A percentile compares a stretch with the other conserved stretches of the same genome.
Evolutionary conservation across 2,797 vertebrate genomes (phyloP).

Genomic region (Aeoliscus strigatus): DNA sequence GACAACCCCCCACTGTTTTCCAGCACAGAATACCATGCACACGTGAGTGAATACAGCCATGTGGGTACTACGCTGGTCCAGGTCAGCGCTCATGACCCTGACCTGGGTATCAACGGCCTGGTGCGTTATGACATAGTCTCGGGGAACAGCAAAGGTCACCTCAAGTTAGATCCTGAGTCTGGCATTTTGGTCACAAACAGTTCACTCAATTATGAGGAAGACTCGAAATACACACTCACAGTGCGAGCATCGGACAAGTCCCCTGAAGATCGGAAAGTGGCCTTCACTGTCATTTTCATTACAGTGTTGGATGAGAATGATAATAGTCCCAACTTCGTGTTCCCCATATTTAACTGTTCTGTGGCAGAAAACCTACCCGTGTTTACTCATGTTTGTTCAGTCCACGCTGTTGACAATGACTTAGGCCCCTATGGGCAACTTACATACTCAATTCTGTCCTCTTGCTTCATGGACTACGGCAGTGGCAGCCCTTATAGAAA

Average conservation of each 20-base stretch:
- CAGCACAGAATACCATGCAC: conserved; percentile 72
- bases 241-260: conserved; percentile 79
- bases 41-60: conserved; percentile 78
- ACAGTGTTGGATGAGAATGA: conserved; percentile 89
- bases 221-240: conserved; percentile 75
- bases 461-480: conserved; percentile 75
- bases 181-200: conserved; percentile 77
- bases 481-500: conserved; percentile 65
- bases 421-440: conserved; percentile 81
- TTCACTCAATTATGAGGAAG: conserved; percentile 84
- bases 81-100: conserved; percentile 79
- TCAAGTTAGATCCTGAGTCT: conserved; percentile 75
- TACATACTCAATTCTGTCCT: conserved; percentile 83
- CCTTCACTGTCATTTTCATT: conserved; percentile 79
- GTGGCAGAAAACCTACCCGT: conserved; percentile 83
- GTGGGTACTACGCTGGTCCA: conserved; percentile 71
- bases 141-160: conserved; percentile 79
- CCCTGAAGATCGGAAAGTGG: conserved; percentile 62
- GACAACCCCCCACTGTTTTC: conserved; percentile 84
- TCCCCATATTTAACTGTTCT: conserved; percentile 77
- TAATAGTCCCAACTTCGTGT: conserved; percentile 83
- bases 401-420: conserved; percentile 85
- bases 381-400: conserved; percentile 78
- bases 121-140: conserved; percentile 80
- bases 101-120: conserved; percentile 76